Evolutionary conservation across 2,113 vertebrate species (phyloP).

Genomic region (human (Homo sapiens)): GRCh38 chr7:89816001-89816500

Average conservation of each 20-base stretch:
- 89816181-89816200: background rate
- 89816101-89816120: background rate
- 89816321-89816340: background rate
- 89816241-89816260: background rate
- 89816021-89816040: conserved; percentile 34
- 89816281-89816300: background rate
- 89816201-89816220: background rate
- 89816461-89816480: no score
- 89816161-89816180: background rate
- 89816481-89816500: no score
- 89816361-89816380: background rate
- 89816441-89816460: no score
- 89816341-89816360: background rate
- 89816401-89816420: no score
- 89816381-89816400: no score
- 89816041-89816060: conserved; percentile 38
- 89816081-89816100: background rate
- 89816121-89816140: background rate
- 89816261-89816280: background rate
- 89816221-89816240: background rate
- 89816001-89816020: background rate
- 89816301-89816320: background rate
- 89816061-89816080: conserved; percentile 59
- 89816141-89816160: conserved; percentile 3
- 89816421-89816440: no score